Evolutionary conservation across 2,113 vertebrate genomes (phyloP).

Genomic region (Microtus richardsoni): DNA sequence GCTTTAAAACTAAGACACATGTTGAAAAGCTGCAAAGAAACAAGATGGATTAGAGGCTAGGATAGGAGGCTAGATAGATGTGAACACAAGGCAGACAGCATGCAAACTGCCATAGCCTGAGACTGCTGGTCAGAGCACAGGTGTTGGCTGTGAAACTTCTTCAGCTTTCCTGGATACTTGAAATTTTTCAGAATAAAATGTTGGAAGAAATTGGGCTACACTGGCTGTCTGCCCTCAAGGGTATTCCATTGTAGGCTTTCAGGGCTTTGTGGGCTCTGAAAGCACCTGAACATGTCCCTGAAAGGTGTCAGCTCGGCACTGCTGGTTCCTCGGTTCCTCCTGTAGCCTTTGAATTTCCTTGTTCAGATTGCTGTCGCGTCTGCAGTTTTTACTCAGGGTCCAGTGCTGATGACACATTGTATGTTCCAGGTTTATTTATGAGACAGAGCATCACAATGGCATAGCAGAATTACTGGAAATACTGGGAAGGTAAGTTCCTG

Average conservation of each 20-base stretch:
- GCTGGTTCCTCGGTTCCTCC: neutral
- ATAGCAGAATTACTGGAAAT: conserved; percentile 99
- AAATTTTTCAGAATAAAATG: neutral
- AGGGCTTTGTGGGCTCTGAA: neutral
- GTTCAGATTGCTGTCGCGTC: neutral
- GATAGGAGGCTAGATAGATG: rapidly evolving
- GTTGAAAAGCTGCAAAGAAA: neutral
- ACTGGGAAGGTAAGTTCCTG: conserved; percentile 94
- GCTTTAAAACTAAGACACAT: neutral
- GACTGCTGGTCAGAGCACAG: neutral
- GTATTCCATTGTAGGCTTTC: rapidly evolving
- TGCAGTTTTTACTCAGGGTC: neutral
- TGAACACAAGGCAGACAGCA: rapidly evolving
- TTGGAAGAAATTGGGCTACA: neutral
- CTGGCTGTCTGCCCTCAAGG: rapidly evolving
- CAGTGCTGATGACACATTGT: conserved; percentile 37
- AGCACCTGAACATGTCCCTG: neutral
- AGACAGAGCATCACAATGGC: conserved; percentile 99
- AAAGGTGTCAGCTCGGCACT: rapidly evolving
- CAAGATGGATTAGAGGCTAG: neutral
- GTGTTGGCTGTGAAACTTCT: neutral
- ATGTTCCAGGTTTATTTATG: conserved; percentile 98
- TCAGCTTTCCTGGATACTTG: neutral
- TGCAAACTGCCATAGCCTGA: rapidly evolving
- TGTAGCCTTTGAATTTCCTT: neutral